phyloP scores from a whole-genome alignment of 2,888 invertebrate genomes.

The Gryllus longicercus region DNA sequence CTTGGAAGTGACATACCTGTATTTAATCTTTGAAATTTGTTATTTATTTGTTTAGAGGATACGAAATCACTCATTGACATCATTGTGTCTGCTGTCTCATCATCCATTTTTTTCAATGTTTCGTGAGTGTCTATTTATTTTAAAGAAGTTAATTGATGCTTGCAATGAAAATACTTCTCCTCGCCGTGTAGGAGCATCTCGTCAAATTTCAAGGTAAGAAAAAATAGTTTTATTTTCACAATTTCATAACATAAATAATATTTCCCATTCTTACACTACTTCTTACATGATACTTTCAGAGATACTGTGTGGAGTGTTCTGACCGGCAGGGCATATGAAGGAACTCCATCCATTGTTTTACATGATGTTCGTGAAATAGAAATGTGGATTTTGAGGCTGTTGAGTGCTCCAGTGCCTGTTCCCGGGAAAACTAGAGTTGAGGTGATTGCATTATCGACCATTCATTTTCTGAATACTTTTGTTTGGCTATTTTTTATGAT shows the following conservation, averaged over 20 bases:
- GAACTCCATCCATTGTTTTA: slow-evolving; percentile 80
- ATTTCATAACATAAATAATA: not conserved
- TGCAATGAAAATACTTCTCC: slow-evolving; percentile 93
- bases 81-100: slow-evolving; percentile 95
- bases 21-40: not conserved
- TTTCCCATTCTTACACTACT: slow-evolving; percentile 23
- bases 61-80: slow-evolving; percentile 91
- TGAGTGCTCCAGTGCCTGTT: slow-evolving; percentile 97
- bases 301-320: slow-evolving; percentile 96
- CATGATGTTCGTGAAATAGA: slow-evolving; percentile 98
- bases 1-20: not conserved
- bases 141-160: slow-evolving; percentile 94
- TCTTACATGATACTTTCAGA: slow-evolving; percentile 51
- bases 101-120: slow-evolving; percentile 99
- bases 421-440: slow-evolving; percentile 89
- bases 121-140: slow-evolving; percentile 92
- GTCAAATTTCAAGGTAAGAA: slow-evolving; percentile 73
- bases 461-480: no score
- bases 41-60: slow-evolving; percentile 60
- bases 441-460: slow-evolving; percentile 42
- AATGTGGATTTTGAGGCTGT: slow-evolving; percentile 93
- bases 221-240: no score
- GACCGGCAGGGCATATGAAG: slow-evolving; percentile 76
- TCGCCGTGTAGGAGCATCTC: slow-evolving; percentile 82
- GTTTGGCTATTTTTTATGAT: no score